Percentiles rank a stretch among this genome's conserved stretches.
Evolutionary conservation across 92 coral and sea anemone species (phyloP).

Genomic region (Isaurus tuberculatus): DNA sequence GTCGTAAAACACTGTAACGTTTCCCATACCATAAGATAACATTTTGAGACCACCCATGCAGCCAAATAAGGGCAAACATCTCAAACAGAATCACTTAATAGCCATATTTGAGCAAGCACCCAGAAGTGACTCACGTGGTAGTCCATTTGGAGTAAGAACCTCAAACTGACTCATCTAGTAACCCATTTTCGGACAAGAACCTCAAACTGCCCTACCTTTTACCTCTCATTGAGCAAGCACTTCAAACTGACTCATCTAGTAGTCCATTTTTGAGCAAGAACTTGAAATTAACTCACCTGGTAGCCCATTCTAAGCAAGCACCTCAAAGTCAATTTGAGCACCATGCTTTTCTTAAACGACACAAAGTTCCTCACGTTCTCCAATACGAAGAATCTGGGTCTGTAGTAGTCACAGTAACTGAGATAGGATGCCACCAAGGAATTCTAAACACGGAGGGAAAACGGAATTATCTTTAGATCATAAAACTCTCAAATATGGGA

Average conservation of each 20-base stretch:
- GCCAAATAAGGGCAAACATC: too few species aligned
- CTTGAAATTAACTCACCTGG: slow-evolving; percentile 68
- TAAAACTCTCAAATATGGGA: too few species aligned
- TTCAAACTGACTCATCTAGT: not conserved
- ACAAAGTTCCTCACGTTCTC: slow-evolving; percentile 98
- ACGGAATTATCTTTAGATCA: not conserved
- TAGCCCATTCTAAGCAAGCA: slow-evolving; percentile 97
- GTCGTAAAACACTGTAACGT: too few species aligned
- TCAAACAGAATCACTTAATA: not conserved
- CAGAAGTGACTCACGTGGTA: not conserved
- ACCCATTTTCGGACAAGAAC: not conserved
- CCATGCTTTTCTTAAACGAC: slow-evolving; percentile 95
- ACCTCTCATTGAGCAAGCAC: not conserved
- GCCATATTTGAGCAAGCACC: not conserved
- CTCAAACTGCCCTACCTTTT: not conserved
- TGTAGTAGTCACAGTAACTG: slow-evolving; percentile 96
- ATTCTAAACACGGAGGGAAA: slow-evolving; percentile 13
- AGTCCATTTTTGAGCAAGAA: not conserved
- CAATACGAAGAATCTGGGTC: slow-evolving; percentile 93
- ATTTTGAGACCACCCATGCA: too few species aligned
- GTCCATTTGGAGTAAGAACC: not conserved
- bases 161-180: not conserved
- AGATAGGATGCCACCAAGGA: slow-evolving; percentile 63
- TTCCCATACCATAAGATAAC: not conserved
- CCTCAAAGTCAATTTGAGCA: slow-evolving; percentile 91